phyloP scores from a whole-genome alignment of 2,113 vertebrate genomes.

The Nibea albiflora region DNA sequence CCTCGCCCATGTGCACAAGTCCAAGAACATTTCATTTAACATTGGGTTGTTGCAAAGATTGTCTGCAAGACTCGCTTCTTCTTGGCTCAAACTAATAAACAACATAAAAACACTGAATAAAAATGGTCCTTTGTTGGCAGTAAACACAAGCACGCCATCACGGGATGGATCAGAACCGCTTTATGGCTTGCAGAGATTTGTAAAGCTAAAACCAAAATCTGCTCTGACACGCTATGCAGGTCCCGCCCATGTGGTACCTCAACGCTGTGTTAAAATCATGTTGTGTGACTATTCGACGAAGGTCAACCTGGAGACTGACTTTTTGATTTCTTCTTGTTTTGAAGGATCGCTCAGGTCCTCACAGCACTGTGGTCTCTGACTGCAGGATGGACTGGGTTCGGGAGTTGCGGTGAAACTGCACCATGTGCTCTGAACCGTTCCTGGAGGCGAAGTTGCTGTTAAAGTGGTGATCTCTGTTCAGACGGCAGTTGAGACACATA shows the following conservation, averaged over 20 bases:
- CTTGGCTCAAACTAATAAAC: background rate
- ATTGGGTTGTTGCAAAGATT: background rate
- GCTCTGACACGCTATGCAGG: background rate
- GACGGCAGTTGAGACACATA: slow-evolving; percentile 80
- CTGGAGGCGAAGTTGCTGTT: slow-evolving; percentile 83
- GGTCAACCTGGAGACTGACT: slow-evolving; percentile 6
- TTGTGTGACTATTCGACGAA: slow-evolving; percentile 1
- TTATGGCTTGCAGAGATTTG: slow-evolving; percentile 23
- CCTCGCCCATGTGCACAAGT: no score
- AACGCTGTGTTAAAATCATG: background rate
- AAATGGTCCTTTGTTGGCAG: slow-evolving; percentile 9
- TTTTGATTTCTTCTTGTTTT: background rate
- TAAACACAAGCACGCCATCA: slow-evolving; percentile 6
- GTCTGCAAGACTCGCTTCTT: background rate
- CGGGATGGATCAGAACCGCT: background rate
- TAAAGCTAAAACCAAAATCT: slow-evolving; percentile 48
- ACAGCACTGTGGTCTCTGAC: slow-evolving; percentile 90
- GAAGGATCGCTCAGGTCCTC: slow-evolving; percentile 28
- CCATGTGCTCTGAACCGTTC: slow-evolving; percentile 85
- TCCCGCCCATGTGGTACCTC: slow-evolving; percentile 7
- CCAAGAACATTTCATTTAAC: background rate
- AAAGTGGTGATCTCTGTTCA: slow-evolving; percentile 75
- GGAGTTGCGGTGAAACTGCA: slow-evolving; percentile 83
- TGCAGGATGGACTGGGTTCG: slow-evolving; percentile 88
- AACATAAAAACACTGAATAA: background rate